Conservation (phyloP, 2,797 vertebrate species). For the Tympanoctomys barrerae region DNA sequence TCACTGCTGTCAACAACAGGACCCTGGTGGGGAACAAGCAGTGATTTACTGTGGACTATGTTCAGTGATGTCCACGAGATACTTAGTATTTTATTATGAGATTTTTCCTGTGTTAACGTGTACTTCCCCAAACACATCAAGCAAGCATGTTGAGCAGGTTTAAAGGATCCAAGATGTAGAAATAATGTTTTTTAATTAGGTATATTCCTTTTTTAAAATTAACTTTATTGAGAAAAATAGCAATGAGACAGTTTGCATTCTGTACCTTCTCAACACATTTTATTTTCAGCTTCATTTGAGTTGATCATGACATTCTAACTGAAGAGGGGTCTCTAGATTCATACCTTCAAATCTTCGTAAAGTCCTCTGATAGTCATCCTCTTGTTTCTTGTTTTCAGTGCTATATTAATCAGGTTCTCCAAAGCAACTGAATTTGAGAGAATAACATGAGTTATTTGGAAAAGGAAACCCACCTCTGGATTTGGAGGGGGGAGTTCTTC, state of each 20-base stretch:
- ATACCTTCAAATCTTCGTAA: background rate
- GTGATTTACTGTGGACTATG: background rate
- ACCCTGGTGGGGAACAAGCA: background rate
- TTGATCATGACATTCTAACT: background rate
- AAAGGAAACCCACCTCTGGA: background rate
- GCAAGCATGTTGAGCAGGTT: background rate
- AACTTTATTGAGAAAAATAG: too few species aligned
- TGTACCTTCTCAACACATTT: background rate
- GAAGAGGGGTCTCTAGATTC: background rate
- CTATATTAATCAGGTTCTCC: background rate
- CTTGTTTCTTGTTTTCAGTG: background rate
- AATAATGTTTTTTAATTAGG: background rate
- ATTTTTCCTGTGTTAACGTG: background rate
- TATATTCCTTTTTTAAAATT: background rate
- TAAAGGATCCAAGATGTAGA: background rate
- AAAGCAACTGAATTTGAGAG: background rate
- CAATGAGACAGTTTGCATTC: background rate
- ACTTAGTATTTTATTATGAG: background rate
- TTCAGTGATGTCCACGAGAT: background rate
- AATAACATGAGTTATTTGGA: background rate
- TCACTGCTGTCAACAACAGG: too few species aligned
- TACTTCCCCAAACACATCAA: background rate
- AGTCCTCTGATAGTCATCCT: background rate
- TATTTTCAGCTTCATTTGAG: background rate
- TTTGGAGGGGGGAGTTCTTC: background rate